phyloP scores from a whole-genome alignment of 1,140 invertebrate species.

The Bombus superbus region DNA sequence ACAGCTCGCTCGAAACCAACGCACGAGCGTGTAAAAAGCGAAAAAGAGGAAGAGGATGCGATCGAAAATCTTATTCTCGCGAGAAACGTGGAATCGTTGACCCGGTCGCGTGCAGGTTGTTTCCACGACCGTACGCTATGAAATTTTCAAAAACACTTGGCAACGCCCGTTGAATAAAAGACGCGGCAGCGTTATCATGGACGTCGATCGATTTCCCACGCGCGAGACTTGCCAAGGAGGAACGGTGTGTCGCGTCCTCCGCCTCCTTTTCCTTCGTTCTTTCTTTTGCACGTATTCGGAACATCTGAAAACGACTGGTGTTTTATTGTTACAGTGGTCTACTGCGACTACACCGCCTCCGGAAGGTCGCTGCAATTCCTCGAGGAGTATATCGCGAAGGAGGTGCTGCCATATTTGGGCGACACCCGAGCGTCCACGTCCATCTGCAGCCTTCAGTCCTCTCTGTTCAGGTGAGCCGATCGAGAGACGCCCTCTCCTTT shows the following conservation, averaged over 20 bases:
- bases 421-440: conserved; percentile 93
- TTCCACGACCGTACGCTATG: not conserved
- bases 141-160: conserved; percentile 23
- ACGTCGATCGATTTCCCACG: conserved; percentile 19
- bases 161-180: conserved; percentile 27
- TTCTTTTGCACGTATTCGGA: not conserved
- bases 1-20: not conserved
- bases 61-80: not conserved
- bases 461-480: conserved; percentile 88
- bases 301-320: not conserved
- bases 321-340: conserved; percentile 87
- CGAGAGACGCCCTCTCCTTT: not conserved
- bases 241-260: not conserved
- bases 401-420: conserved; percentile 93
- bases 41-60: not conserved
- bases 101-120: too few relatives aligned
- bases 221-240: not conserved
- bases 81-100: not conserved
- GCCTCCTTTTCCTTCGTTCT: not conserved
- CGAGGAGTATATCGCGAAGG: conserved; percentile 92
- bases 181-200: conserved; percentile 9
- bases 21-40: not conserved
- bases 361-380: conserved; percentile 92
- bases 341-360: conserved; percentile 93
- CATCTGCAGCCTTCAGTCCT: conserved; percentile 93